These are phyloP conservation scores for Gymnarchus niloticus DNA, from an alignment of 2,113 vertebrate species.

Conservation along the genomic window DNA sequence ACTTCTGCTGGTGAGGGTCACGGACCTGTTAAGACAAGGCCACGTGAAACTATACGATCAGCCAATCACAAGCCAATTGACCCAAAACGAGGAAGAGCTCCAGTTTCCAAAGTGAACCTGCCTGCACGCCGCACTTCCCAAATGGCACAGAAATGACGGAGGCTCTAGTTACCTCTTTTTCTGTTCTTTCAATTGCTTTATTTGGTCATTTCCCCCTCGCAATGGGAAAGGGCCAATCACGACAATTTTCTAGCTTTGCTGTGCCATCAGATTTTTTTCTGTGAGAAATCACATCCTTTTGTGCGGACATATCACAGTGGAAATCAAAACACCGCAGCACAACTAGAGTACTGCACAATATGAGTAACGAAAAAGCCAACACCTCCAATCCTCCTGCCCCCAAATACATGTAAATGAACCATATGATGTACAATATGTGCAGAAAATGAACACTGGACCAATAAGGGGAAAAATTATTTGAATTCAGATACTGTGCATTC, in stretches of 20 bases:
- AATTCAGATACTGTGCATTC: conserved; percentile 32
- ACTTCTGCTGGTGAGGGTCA: not conserved
- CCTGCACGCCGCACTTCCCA: not conserved
- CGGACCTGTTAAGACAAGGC: not conserved
- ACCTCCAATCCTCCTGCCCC: not conserved
- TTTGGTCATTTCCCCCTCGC: not conserved
- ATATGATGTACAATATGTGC: not conserved
- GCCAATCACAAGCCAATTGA: too few relatives aligned
- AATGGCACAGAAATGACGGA: not conserved
- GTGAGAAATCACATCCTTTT: not conserved
- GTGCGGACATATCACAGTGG: not conserved
- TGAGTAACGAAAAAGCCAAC: not conserved
- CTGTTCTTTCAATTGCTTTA: not conserved
- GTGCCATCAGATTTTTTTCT: not conserved
- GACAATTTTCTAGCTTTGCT: not conserved
- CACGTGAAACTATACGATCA: not conserved
- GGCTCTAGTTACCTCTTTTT: not conserved
- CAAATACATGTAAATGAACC: not conserved
- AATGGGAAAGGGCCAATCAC: not conserved
- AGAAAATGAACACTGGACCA: conserved; percentile 54
- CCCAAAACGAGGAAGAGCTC: not conserved
- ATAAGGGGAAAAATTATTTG: conserved; percentile 36
- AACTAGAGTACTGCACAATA: not conserved
- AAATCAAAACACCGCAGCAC: not conserved
- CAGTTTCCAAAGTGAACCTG: too few relatives aligned